Percentiles rank a stretch among this genome's conserved stretches.
Conservation (phyloP, 2,888 invertebrate species). For the Ypsolopha scabrella region DNA sequence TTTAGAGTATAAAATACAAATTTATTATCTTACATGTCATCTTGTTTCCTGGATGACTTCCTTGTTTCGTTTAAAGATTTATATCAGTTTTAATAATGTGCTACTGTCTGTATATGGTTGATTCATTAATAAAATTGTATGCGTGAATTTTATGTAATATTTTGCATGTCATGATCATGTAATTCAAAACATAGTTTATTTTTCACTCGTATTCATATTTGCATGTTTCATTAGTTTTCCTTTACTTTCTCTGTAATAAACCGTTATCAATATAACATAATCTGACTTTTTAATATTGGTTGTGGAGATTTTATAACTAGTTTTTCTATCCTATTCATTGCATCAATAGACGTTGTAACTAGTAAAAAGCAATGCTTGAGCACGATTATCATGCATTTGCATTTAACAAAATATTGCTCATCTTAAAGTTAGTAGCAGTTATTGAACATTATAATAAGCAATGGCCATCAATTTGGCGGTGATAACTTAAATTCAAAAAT, state of each 20-base stretch:
- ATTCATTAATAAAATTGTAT: not conserved
- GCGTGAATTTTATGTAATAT: not conserved
- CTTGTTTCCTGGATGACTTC: constrained; percentile 18
- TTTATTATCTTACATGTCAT: constrained; percentile 12
- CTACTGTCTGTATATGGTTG: not conserved
- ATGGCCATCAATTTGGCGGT: too few species aligned
- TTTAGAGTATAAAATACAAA: constrained; percentile 4
- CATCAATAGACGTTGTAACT: too few species aligned
- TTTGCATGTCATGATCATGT: not conserved
- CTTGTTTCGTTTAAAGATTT: constrained; percentile 17
- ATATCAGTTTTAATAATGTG: not conserved
- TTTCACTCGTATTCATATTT: not conserved
- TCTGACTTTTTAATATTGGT: too few species aligned
- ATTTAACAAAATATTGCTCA: too few species aligned
- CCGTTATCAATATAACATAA: too few species aligned
- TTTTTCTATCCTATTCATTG: too few species aligned
- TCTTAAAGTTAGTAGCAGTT: too few species aligned
- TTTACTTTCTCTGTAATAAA: not conserved
- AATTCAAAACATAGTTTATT: not conserved
- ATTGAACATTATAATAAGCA: too few species aligned
- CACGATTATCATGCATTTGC: not conserved
- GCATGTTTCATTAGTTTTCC: not conserved
- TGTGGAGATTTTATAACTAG: too few species aligned
- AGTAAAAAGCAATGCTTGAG: not conserved
- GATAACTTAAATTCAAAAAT: too few species aligned